A percentile compares a stretch with the other conserved stretches of the same genome.
These are phyloP conservation scores for Allygus modestus DNA, from an alignment of 2,888 invertebrate genomes.

Conservation along the genomic window DNA sequence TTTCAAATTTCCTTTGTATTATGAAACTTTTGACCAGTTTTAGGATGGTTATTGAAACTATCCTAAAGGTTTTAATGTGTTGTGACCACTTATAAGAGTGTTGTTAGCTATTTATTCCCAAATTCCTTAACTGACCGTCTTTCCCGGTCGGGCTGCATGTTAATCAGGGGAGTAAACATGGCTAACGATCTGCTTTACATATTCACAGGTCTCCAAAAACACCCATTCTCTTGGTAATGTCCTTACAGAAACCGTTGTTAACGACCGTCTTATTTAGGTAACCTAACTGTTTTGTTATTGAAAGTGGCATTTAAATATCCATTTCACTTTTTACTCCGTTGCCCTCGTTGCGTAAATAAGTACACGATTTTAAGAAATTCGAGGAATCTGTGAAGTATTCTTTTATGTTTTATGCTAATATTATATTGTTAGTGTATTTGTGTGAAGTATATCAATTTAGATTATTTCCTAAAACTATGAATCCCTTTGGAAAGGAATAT, in stretches of 20 bases:
- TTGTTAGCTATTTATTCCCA: neutral
- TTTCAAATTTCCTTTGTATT: no score
- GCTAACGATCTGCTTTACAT: constrained; percentile 8
- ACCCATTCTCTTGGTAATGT: constrained; percentile 21
- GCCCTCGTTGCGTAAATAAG: neutral
- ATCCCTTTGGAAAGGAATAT: neutral
- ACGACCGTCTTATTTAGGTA: constrained; percentile 5
- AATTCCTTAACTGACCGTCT: neutral
- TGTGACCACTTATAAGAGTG: neutral
- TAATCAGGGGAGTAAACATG: neutral
- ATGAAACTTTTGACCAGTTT: no score
- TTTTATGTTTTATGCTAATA: no score
- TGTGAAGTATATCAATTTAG: no score
- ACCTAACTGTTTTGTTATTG: constrained; percentile 7
- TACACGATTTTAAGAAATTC: no score
- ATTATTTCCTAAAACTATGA: no score
- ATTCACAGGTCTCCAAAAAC: neutral
- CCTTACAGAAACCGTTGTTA: constrained; percentile 1
- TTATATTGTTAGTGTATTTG: no score
- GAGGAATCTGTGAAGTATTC: no score
- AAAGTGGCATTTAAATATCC: neutral
- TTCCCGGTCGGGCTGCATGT: neutral
- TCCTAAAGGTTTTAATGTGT: no score
- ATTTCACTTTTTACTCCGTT: constrained; percentile 19
- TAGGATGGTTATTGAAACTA: no score